Base-by-base conservation (phyloP, 2,888 invertebrate species). In the Epinotia nisella region DNA sequence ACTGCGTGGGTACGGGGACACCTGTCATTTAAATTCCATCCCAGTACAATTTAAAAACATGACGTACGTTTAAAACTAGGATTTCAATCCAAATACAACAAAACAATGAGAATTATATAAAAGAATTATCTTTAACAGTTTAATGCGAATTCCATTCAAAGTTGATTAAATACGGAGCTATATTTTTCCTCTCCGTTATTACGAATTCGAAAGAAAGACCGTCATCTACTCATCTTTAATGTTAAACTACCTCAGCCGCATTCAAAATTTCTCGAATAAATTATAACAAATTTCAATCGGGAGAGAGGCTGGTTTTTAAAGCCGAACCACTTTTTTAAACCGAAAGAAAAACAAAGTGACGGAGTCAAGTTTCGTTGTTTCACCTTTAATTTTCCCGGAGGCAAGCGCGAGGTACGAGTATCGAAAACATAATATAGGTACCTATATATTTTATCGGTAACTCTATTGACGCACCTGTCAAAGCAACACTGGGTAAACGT, bases 251-350 rank as follows among this genome's bases (percentile, higher is more conserved):
- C 41, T 56, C 15, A 21, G 17, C 64, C 49, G 65, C 59, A 17
- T 66, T 66, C 35, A 13, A 61, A 67, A 56, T 72, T 72, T 56
- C 49, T 53, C 21, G 61, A 72, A 72, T 72, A 72, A 67, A 72
- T 72, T 67, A 61, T 35, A 67, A 72, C 67, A 39, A 69, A 41
- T 49, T 68, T 62, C 39, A 45, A 62, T 56, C 62, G 62, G 59
- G 67, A 60, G 56, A 72, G 61, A 15, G n/a, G 41, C 60, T 17
- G 62, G 68, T 41, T 62, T n/a, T n/a, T n/a, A n/a, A n/a, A n/a
- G n/a, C n/a, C n/a, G n/a, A 58, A 58, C 68, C 61, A 58, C 62
- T 69, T 68, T 68, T 68, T 68, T 53, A 73, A 64, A 53, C 39
- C 35, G 56, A 62, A 70, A 61, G 60, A 66, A 55, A 67, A 72